Evolutionary conservation across 2,113 vertebrate genomes (phyloP).

Genomic region (Gallinago paraguaiae): DNA sequence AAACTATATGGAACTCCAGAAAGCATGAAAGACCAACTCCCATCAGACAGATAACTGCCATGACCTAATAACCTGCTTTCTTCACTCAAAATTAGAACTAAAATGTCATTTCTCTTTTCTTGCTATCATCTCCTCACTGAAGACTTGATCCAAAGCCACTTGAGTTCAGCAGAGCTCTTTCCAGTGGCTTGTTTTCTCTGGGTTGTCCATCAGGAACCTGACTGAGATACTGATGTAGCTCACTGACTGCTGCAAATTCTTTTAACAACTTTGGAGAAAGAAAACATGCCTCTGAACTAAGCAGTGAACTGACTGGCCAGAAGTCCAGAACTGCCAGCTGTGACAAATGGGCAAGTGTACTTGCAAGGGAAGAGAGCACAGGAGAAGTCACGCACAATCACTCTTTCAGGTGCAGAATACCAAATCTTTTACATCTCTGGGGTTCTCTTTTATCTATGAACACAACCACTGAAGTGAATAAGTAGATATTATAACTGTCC

Average conservation of each 20-base stretch:
- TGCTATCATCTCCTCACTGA: not conserved
- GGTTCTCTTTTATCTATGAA: not conserved
- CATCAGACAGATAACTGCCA: not conserved
- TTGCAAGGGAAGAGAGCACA: not conserved
- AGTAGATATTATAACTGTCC: not conserved
- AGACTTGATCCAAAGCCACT: not conserved
- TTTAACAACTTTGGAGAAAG: not conserved
- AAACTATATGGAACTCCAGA: not conserved
- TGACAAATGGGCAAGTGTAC: not conserved
- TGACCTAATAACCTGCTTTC: slow-evolving; percentile 9
- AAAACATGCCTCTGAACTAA: not conserved
- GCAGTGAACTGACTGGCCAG: not conserved
- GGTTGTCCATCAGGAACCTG: not conserved
- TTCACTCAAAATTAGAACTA: not conserved
- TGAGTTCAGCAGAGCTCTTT: not conserved
- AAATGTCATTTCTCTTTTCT: not conserved
- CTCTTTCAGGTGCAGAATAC: not conserved
- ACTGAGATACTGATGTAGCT: not conserved
- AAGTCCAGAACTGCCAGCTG: not conserved
- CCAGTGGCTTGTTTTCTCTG: not conserved
- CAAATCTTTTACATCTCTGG: not conserved
- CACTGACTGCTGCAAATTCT: not conserved
- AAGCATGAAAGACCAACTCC: not conserved
- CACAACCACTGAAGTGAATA: not conserved
- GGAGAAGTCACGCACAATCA: not conserved